A percentile compares a stretch with the other conserved stretches of the same genome.
phyloP scores from a whole-genome alignment of 1,140 invertebrate genomes.

The Bombyx mori region ASM3026992v2 NC_085118.1:13681501-13682000 shows the following conservation, averaged over 20 bases:
- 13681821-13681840: conserved; percentile 51
- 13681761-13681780: conserved; percentile 59
- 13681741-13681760: conserved; percentile 39
- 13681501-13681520: not conserved
- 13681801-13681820: conserved; percentile 61
- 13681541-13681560: conserved; percentile 13
- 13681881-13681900: no score
- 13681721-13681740: conserved; percentile 57
- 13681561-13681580: conserved; percentile 1
- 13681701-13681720: conserved; percentile 50
- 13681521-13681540: not conserved
- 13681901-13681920: no score
- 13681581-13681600: conserved; percentile 1
- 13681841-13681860: conserved; percentile 10
- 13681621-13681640: not conserved
- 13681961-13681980: no score
- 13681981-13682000: no score
- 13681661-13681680: not conserved
- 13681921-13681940: no score
- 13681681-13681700: conserved; percentile 1
- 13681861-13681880: not conserved
- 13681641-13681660: not conserved
- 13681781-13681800: conserved; percentile 41
- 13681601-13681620: not conserved
- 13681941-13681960: no score